Conservation (phyloP, 2,888 invertebrate species). For the Trichopria drosophilae region DNA sequence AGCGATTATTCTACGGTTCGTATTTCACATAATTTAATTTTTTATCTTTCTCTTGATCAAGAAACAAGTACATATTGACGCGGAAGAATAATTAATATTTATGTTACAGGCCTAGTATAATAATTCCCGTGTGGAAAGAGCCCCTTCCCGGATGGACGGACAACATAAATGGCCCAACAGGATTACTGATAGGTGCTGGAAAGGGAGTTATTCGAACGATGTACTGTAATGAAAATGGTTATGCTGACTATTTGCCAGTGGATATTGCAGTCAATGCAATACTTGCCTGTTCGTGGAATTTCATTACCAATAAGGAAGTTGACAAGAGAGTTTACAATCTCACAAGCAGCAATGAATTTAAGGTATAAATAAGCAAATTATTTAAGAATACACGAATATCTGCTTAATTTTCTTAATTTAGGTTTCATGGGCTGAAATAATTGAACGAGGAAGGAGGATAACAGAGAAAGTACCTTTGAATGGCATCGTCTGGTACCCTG, state of each 20-base stretch:
- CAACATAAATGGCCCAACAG: constrained; percentile 91
- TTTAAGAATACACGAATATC: background rate
- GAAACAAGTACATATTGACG: constrained; percentile 2
- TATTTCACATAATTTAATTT: background rate
- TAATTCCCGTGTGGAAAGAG: constrained; percentile 85
- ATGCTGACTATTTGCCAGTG: constrained; percentile 80
- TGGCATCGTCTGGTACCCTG: constrained; percentile 83
- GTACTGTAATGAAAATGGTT: constrained; percentile 78
- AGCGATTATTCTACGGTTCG: constrained; percentile 73
- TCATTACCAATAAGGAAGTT: constrained; percentile 61
- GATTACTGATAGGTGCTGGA: constrained; percentile 77
- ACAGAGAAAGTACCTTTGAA: constrained; percentile 84
- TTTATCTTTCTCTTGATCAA: background rate
- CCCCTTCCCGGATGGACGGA: constrained; percentile 90
- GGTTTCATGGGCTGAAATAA: constrained; percentile 85
- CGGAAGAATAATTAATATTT: constrained; percentile 2
- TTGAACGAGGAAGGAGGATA: constrained; percentile 76
- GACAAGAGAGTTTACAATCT: constrained; percentile 69
- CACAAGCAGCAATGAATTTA: constrained; percentile 79
- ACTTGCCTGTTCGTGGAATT: constrained; percentile 70
- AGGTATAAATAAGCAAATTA: constrained; percentile 58
- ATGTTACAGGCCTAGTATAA: constrained; percentile 58
- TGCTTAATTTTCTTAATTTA: constrained; percentile 34
- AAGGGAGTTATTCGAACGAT: constrained; percentile 89
- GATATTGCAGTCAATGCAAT: constrained; percentile 81